Base-by-base conservation (phyloP, 2,113 vertebrate genomes). In the Gadus chalcogrammus region DNA sequence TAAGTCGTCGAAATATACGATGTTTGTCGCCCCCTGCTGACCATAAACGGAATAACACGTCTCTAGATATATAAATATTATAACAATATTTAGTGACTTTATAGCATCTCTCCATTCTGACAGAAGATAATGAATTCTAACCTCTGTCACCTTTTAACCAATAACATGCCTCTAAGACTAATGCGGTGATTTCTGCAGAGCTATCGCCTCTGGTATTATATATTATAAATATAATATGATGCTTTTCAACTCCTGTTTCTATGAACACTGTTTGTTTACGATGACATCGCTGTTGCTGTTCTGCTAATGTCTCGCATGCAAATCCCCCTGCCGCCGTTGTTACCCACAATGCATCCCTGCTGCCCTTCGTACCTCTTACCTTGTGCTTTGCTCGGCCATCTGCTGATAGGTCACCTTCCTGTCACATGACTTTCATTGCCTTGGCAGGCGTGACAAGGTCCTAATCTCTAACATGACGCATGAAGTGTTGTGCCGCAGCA, bases 21-120 rank as follows among this genome's bases (percentile, higher is more conserved):
- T 65, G 35, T 3, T 11, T 68, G 82, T 85, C 79, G 73, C 90
- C 84, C 75, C 76, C 89, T 91, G 81, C 82, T 88, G 91, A 75
- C 56, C 4, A 20, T 4, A 35, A 2, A 52, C 16, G 24, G n/a
- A 74, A 72, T 20, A 35, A 35, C 61, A 53, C 8, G 15, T 5
- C 55, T 7, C 52, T 48, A 48, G 42, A 9, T 7, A 9, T 48
- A 48, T 13, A 8, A 9, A 5, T 35, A 5, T 35, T 35, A 4
- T 48, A 48, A 9, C 42, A 13, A 12, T 48, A 48, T 48, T 12
- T 48, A 48, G 42, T 12, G 6, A 9, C 42, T 48, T 12, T 48
- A 48, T 48, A 9, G 42, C 42, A 8, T 48, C 42, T 48, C 8
- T 48, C 11, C 42, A 48, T 48, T 48, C 42, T 68, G 55, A 59